Evolutionary conservation across 53 echinoderm and acorn worm species (phyloP), one percentile per base, ranked within the genome.

Genomic region (Temnopleurus reevesii): DNA sequence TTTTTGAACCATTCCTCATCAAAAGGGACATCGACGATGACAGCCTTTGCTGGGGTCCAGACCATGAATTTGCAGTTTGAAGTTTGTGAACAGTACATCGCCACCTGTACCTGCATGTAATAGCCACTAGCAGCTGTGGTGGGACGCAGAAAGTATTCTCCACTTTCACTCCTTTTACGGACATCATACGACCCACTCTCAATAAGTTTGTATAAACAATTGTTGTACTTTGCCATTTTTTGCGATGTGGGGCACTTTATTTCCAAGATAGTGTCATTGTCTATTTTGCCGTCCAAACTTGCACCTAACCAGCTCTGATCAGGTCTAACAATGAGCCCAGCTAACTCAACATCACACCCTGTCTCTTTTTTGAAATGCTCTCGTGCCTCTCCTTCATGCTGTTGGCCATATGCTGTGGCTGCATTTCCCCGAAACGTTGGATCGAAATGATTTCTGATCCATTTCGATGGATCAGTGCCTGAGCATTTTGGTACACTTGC

Each of bases 241-340:
- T 79, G 76, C 26, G 65, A 38, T 53, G 90, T 92, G 15, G 90
- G 92, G 34, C 90, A 92, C 64, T 90, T 92, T 19, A 92, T 92
- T 77, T 92, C 93, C 12, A 92, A 13, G 18, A 90, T 90, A 4
- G 93, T 85, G 8, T 90, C n/a, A 27, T 86, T 80, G 44, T 90
- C 93, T 2, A 92, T 57, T 8, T 86, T 57, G 4, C 90, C 93
- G 76, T 92, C 90, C 3, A 92, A 53, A 38, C 93, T 92, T 27
- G 93, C 93, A 54, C 89, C 93, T 36, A 93, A 65, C 90, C 93
- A 91, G 43, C 83, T 90, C 26, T 86, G 46, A 18, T 60, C 55
- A 13, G 88, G 93, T 18, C 79, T 86, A 18, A 93, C 88, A 26
- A 91, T 34, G 1, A 93, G 55, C 4, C 93, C 93, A 24, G 87